These are phyloP conservation scores for Sminthopsis crassicaudata DNA, from an alignment of 2,113 vertebrate species.

Conservation along the genomic window DNA sequence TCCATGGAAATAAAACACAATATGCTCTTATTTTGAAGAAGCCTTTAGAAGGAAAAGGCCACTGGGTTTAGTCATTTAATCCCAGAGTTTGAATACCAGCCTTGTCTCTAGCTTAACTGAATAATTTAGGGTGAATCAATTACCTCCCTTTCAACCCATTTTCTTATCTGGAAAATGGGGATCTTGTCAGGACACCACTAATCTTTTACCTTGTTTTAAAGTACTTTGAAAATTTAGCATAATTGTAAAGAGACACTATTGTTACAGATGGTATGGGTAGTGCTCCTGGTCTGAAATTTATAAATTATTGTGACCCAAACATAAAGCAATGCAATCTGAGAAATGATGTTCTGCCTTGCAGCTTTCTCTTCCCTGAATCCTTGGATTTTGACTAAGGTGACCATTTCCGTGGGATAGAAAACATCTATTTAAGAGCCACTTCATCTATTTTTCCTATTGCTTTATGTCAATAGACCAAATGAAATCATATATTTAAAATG, in stretches of 20 bases:
- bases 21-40: not conserved
- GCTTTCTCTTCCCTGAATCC: not conserved
- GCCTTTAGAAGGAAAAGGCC: not conserved
- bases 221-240: not conserved
- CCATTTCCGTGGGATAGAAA: not conserved
- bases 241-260: not conserved
- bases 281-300: not conserved
- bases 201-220: not conserved
- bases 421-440: not conserved
- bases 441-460: not conserved
- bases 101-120: not conserved
- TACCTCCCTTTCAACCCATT: not conserved
- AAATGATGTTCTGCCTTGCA: not conserved
- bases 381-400: not conserved
- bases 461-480: not conserved
- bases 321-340: not conserved
- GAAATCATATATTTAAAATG: not conserved
- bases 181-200: not conserved
- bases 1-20: not conserved
- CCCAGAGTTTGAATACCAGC: not conserved
- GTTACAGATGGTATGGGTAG: not conserved
- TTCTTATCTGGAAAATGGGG: not conserved
- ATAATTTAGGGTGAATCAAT: not conserved
- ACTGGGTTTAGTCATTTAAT: not conserved
- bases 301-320: not conserved